phyloP scores from a whole-genome alignment of 2,113 vertebrate species.

The Amphilophus citrinellus region DNA sequence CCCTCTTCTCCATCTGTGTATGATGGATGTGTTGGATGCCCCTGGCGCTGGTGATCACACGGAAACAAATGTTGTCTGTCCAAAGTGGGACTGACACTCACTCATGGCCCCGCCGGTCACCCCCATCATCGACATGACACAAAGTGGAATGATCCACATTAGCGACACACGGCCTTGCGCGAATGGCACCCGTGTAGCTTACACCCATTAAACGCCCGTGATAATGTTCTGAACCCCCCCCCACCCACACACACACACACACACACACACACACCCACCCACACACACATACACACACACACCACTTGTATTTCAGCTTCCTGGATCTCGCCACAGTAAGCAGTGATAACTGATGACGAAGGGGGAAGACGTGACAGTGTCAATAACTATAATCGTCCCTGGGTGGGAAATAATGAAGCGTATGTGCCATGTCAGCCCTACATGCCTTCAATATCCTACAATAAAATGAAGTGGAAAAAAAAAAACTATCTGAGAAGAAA shows the following conservation, averaged over 20 bases:
- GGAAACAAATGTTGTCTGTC: constrained; percentile 82
- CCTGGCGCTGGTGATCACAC: constrained; percentile 52
- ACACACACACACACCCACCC: neutral
- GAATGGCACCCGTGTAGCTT: constrained; percentile 80
- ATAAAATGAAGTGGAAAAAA: constrained; percentile 81
- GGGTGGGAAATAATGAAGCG: constrained; percentile 87
- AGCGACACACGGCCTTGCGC: constrained; percentile 78
- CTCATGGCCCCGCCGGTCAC: constrained; percentile 68
- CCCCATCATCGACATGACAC: constrained; percentile 87
- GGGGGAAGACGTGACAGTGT: constrained; percentile 85
- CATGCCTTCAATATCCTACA: constrained; percentile 82
- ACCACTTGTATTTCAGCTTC: constrained; percentile 16
- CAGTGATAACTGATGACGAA: constrained; percentile 85
- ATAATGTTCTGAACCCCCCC: constrained; percentile 69
- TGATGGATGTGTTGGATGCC: constrained; percentile 57
- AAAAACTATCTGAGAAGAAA: constrained; percentile 25
- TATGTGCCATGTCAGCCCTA: constrained; percentile 76
- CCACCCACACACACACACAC: neutral
- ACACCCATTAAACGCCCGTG: constrained; percentile 83
- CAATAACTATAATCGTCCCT: constrained; percentile 88
- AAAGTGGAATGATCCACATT: constrained; percentile 88
- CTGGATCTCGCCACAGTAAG: constrained; percentile 74
- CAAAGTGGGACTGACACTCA: constrained; percentile 88
- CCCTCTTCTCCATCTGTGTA: neutral
- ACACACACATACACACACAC: too few relatives aligned